phyloP scores from a whole-genome alignment of 2,888 invertebrate genomes.

The Amphipoea lucens region DNA sequence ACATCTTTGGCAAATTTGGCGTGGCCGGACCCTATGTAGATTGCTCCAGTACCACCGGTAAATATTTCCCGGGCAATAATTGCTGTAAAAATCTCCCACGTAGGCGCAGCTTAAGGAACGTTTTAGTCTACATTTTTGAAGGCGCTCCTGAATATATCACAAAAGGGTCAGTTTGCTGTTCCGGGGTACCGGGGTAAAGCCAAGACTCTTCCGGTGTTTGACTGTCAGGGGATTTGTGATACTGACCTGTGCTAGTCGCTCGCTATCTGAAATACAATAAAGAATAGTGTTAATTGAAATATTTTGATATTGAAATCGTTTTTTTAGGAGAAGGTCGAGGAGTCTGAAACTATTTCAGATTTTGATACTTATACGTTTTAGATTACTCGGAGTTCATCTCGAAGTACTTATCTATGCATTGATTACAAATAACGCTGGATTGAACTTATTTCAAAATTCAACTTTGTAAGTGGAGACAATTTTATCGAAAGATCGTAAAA shows the following conservation, averaged over 20 bases:
- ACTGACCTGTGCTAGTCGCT: conserved; percentile 53
- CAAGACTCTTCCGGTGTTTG: conserved; percentile 53
- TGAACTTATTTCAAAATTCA: not conserved
- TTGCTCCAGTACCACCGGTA: not conserved
- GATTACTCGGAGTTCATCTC: not conserved
- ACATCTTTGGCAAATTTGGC: not conserved
- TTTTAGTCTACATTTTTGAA: conserved; percentile 63
- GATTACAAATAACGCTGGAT: not conserved
- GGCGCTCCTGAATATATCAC: conserved; percentile 55
- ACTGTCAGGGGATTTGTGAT: conserved; percentile 31
- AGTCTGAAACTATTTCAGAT: not conserved
- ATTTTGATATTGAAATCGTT: not conserved
- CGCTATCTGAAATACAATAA: conserved; percentile 53
- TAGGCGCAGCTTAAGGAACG: conserved; percentile 28
- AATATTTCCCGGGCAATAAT: not conserved
- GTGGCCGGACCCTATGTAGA: too few species aligned
- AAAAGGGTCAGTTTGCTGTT: conserved; percentile 54
- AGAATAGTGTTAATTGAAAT: conserved; percentile 25
- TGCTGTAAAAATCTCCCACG: not conserved
- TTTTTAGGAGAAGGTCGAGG: not conserved
- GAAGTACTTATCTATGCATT: not conserved
- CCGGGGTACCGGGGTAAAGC: conserved; percentile 34
- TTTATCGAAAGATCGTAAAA: not conserved
- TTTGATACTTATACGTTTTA: not conserved
- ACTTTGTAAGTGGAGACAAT: not conserved